A percentile compares a stretch with the other conserved stretches of the same genome.
phyloP scores from a whole-genome alignment of 2,113 vertebrate genomes.

The Bombycilla garrulus region DNA sequence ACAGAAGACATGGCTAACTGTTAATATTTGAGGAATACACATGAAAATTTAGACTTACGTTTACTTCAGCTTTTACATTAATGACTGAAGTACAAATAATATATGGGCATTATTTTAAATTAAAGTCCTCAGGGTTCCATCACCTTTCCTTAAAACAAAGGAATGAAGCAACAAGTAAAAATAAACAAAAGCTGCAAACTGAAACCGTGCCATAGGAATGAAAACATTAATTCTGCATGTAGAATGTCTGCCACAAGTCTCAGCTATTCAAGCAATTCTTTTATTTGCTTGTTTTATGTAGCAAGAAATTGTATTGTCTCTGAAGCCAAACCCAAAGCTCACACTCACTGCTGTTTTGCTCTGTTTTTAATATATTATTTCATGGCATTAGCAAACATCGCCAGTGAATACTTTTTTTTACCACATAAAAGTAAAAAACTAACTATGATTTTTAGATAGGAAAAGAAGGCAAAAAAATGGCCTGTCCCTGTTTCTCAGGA shows the following conservation, averaged over 20 bases:
- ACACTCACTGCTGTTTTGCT: not conserved
- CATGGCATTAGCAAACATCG: not conserved
- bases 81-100: not conserved
- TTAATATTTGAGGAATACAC: not conserved
- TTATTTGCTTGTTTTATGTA: not conserved
- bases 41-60: not conserved
- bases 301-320: not conserved
- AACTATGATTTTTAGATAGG: not conserved
- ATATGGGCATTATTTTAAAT: not conserved
- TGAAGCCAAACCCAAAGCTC: not conserved
- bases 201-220: not conserved
- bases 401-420: not conserved
- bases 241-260: not conserved
- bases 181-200: not conserved
- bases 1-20: not conserved
- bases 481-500: not conserved
- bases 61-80: not conserved
- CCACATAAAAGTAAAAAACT: not conserved
- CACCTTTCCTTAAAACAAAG: not conserved
- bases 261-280: not conserved
- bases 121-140: not conserved
- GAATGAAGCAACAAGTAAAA: slow-evolving; percentile 1
- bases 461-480: not conserved
- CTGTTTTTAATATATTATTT: not conserved
- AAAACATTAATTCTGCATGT: not conserved